Evolutionary conservation across 2,888 invertebrate species (phyloP).

Genomic region (Eubasilissa splendida): DNA sequence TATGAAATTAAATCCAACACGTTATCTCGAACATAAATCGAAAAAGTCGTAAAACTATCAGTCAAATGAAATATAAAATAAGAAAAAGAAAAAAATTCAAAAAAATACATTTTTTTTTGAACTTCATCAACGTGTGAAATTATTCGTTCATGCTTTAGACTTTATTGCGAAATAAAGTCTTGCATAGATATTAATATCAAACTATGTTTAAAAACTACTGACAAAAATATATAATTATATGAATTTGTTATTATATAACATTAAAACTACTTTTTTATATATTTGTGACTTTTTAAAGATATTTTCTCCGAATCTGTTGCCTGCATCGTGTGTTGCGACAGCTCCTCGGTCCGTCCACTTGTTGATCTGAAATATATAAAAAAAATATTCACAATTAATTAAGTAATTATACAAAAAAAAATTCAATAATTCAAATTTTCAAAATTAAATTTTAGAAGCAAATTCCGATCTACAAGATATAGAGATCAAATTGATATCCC

Average conservation of each 20-base stretch:
- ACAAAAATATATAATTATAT: constrained; percentile 37
- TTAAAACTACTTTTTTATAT: constrained; percentile 29
- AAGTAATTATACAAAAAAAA: no score
- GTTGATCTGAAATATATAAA: neutral
- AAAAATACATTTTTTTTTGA: neutral
- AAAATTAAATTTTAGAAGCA: no score
- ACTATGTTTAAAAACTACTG: constrained; percentile 16
- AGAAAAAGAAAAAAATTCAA: neutral
- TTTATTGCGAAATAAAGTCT: constrained; percentile 35
- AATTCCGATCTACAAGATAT: no score
- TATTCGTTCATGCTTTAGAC: constrained; percentile 46
- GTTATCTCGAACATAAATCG: neutral
- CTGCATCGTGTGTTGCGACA: neutral
- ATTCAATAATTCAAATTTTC: no score
- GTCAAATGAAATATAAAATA: constrained; percentile 28
- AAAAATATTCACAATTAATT: neutral
- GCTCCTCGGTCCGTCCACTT: neutral
- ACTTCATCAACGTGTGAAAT: neutral
- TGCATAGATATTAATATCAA: constrained; percentile 18
- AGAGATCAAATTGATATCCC: no score
- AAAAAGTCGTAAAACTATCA: constrained; percentile 37
- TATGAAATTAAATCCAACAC: neutral
- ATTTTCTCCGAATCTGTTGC: neutral
- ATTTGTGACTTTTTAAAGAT: constrained; percentile 37
- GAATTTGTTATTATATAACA: constrained; percentile 20